Base-by-base conservation (phyloP, 2,113 vertebrate species). In the Alaudala cheleensis region DNA sequence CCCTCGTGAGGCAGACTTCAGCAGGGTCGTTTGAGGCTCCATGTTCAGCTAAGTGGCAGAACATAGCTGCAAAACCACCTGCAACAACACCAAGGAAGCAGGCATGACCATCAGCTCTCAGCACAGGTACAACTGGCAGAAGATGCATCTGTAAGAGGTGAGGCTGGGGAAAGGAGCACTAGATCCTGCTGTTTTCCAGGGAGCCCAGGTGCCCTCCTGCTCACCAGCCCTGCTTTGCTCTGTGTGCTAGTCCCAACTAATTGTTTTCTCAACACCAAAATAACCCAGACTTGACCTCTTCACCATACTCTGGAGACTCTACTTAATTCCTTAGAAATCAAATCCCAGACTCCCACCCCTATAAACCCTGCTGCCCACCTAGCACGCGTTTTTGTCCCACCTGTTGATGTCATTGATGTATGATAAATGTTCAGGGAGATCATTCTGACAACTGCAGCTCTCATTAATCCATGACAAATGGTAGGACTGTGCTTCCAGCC, bases 361-460 rank as follows among this genome's bases (percentile, higher is more conserved):
- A 15, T 23, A 81, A 51, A 45, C 25, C 4, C 33, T 49, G 24
- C 73, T 54, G 31, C 49, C 31, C 31, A n/a, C 17, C 25, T 37
- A 64, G 44, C 45, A 44, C 1, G 1, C 10, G 54, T 40, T 76
- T 45, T 60, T 45, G 33, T 25, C 18, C 11, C 6, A 40, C 9
- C 4, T 39, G 8, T n/a, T 44, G 19, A 10, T 28, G 34, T 45
- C 0, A 0, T 28, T 0, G 0, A 9, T 17, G 11, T 54, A 9
- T 15, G 3, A 4, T 24, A 34, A 39, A 17, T 21, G 21, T 31
- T 31, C 33, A 49, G 20, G 2, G 6, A 14, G 3, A 39, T 54
- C 40, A 72, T 57, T 31, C 24, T 56, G 31, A 23, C 54, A 28
- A 25, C 15, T 61, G 23, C 37, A 40, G 28, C 37, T 82, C 31